Percentiles rank a stretch among this genome's conserved stretches.
These are phyloP conservation scores for Tachyglossus aculeatus DNA, from an alignment of 2,797 vertebrate species.

Conservation along the genomic window DNA sequence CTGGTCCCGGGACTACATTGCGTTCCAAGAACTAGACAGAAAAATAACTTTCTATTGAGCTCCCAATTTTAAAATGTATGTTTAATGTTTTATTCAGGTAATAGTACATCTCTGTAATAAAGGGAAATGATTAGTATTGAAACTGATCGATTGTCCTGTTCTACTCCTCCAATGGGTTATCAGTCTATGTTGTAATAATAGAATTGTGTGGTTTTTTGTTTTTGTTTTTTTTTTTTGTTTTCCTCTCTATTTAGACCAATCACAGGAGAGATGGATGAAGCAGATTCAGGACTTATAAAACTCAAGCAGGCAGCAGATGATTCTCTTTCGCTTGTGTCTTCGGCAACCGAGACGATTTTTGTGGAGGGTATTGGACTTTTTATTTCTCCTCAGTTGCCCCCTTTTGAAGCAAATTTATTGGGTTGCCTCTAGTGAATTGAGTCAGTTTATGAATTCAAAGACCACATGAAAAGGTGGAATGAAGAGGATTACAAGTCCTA, in stretches of 20 bases:
- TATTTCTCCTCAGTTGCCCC: neutral
- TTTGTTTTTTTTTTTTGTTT: constrained; percentile 34
- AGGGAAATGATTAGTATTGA: neutral
- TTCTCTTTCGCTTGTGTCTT: constrained; percentile 81
- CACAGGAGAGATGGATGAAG: constrained; percentile 94
- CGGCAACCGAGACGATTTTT: constrained; percentile 84
- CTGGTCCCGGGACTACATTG: too few species aligned
- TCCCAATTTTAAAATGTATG: too few species aligned
- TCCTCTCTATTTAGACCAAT: constrained; percentile 77
- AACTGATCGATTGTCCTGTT: neutral
- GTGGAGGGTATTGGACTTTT: constrained; percentile 84
- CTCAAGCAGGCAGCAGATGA: constrained; percentile 86
- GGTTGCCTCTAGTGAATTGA: too few species aligned
- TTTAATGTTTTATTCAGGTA: neutral
- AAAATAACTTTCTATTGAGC: too few species aligned
- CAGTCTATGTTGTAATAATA: neutral
- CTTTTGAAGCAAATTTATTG: neutral
- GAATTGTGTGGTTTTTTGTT: constrained; percentile 18
- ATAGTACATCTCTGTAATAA: neutral
- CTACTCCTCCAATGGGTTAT: neutral
- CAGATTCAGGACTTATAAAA: constrained; percentile 78
- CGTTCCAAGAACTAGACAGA: too few species aligned
- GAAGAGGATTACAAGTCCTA: neutral
- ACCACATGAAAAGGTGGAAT: neutral
- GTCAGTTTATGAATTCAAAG: too few species aligned